These are phyloP conservation scores for Anguilla rostrata DNA, from an alignment of 2,113 vertebrate genomes.

Conservation along the genomic window DNA sequence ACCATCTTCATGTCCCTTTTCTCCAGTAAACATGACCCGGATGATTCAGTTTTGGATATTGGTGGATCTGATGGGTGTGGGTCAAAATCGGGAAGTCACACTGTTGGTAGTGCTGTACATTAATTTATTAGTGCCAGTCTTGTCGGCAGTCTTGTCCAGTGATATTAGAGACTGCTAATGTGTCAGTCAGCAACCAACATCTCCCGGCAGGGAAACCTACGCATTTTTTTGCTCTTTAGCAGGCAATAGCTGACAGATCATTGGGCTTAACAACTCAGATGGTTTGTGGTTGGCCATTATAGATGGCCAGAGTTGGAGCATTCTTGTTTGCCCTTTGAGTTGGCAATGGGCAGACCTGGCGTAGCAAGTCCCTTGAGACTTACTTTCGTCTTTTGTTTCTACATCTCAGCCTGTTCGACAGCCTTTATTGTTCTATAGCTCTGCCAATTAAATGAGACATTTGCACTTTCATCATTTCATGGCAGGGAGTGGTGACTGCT, in stretches of 20 bases:
- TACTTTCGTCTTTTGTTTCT: too few species aligned
- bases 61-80: background rate
- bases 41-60: background rate
- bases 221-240: too few species aligned
- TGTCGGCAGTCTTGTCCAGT: background rate
- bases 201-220: too few species aligned
- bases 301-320: background rate
- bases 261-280: too few species aligned
- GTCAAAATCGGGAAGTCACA: background rate
- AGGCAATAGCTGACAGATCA: too few species aligned
- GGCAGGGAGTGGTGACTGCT: background rate
- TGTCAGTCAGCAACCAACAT: too few species aligned
- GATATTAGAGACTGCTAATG: background rate
- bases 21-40: background rate
- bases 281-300: background rate
- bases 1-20: background rate
- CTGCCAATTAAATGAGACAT: background rate
- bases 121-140: too few species aligned
- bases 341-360: background rate
- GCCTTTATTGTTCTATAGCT: background rate
- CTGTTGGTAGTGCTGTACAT: too few species aligned
- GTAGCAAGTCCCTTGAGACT: too few species aligned
- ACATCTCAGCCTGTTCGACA: background rate
- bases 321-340: background rate
- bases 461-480: background rate